Percentiles rank a stretch among this genome's conserved stretches.
Evolutionary conservation across 2,113 vertebrate genomes (phyloP).

Genomic region (Cyprinodon tularosa): DNA sequence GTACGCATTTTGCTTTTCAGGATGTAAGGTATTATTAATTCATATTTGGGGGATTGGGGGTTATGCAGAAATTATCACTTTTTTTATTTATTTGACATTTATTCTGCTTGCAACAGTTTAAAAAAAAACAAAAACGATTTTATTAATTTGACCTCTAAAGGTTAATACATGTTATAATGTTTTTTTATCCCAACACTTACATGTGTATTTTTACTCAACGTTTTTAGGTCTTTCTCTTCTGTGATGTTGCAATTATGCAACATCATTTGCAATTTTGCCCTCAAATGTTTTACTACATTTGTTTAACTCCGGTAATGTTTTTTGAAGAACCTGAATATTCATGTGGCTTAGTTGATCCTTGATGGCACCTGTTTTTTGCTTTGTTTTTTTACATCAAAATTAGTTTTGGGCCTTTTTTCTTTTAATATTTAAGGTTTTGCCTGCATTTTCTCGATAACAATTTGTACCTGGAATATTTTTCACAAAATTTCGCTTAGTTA

Average conservation of each 20-base stretch:
- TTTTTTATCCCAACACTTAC: slow-evolving; percentile 19
- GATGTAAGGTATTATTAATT: background rate
- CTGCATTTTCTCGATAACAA: slow-evolving; percentile 3
- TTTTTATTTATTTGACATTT: slow-evolving; percentile 17
- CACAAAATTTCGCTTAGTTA: slow-evolving; percentile 31
- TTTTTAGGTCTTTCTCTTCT: slow-evolving; percentile 33
- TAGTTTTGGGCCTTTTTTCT: slow-evolving; percentile 19
- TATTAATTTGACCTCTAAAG: slow-evolving; percentile 20
- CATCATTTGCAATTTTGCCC: no score
- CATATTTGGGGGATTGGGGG: slow-evolving; percentile 6
- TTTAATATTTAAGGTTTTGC: slow-evolving; percentile 27
- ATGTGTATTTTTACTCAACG: slow-evolving; percentile 19
- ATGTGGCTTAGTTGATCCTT: background rate
- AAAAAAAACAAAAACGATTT: background rate
- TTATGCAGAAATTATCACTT: background rate
- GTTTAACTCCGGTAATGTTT: background rate
- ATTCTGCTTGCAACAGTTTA: slow-evolving; percentile 10
- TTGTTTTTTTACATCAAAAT: background rate
- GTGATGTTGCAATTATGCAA: slow-evolving; percentile 16
- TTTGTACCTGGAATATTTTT: slow-evolving; percentile 17
- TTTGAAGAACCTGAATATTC: background rate
- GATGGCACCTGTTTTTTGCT: background rate
- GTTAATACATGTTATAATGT: slow-evolving; percentile 8
- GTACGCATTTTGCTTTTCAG: background rate
- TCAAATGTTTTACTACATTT: background rate